Base-by-base conservation (phyloP, 2,888 invertebrate species). In the Synergus gifuensis region DNA sequence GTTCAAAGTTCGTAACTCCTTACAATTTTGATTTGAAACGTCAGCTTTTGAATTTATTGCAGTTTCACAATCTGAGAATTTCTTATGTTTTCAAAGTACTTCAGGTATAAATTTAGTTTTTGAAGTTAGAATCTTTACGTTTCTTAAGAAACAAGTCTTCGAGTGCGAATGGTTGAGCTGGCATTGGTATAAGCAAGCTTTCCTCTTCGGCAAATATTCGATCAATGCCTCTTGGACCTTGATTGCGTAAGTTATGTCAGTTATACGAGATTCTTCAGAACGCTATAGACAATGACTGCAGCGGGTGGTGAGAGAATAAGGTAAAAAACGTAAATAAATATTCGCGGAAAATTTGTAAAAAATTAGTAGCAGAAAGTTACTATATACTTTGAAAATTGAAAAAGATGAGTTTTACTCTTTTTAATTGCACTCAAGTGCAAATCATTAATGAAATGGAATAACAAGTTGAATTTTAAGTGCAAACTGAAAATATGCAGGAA, bases 401-500 rank as follows among this genome's bases (percentile, higher is more conserved):
- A 46, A 46, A 69, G 22, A 28, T 28, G 3, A 66, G 16, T 9
- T 46, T 46, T 46, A 8, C 22, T 69, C 67, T 40, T 22, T 28
- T 28, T 16, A 64, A n/a, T 16, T 46, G 28, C 22, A n/a, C 44
- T 46, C 46, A 49, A 49, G 69, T 44, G 28, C 16, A 49, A 69
- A 28, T 49, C 69, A 49, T 28, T 28, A 69, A 4, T 18, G 12
- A 60, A 60, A 12, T 22, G 28, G 7, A 62, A 62, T 62, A 62
- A 44, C 22, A 46, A 73, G n/a, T 54, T 36, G 36, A 73, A 11
- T 9, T n/a, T 73, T 54, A 73, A 73, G 28, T 36, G 46, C n/a
- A 49, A 73, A 58, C 73, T 54, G 40, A n/a, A 73, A 73, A 73
- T 73, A 54, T 54, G 40, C n/a, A 54, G 28, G 28, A 49, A 49